Base-by-base conservation (phyloP, 2,888 invertebrate genomes). In the Heteromyza rotundicornis region DNA sequence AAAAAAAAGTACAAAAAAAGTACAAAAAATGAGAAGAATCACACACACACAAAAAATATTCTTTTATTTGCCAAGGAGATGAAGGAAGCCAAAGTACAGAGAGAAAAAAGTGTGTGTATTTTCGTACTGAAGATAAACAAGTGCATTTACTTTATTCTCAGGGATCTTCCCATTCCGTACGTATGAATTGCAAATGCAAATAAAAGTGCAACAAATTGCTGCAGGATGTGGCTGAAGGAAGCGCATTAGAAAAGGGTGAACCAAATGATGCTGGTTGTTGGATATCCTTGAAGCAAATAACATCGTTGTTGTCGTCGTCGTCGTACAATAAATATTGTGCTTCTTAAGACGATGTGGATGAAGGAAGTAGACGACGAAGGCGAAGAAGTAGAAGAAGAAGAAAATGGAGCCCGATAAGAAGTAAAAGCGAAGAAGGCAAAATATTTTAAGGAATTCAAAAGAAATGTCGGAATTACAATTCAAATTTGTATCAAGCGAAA, bases 171-270 rank as follows among this genome's bases (percentile, higher is more conserved):
- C 70, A n/a, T 68, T 69, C 65, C 66, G 40, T 32, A n/a, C 64
- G 68, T 68, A 59, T 72, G 65, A 62, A 67, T 64, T 69, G 71
- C 73, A 76, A 69, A 75, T 77, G 74, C 69, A 75, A 75, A 75
- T 77, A 76, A 68, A 64, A 65, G 55, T 60, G 58, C 64, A 64
- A 60, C 64, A 64, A 64, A 56, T 64, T 64, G 58, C 64, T 32
- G 23, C 36, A 67, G 52, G 47, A 50, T 19, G 20, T n/a, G 40
- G 40, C 8, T 40, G 40, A 59, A 50, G 50, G 23, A 56, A 60
- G 40, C 56, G 50, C 35, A 56, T 44, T 47, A 27, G 16, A 53
- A 40, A 44, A 32, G 44, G 47, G 16, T 47, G 47, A 54, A 36
- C 20, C 54, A 19, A 22, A 19, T 20, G 20, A 20, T 20, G 47